Evolutionary conservation across 2,888 invertebrate genomes (phyloP).

Genomic region (Sacculina carcini): DNA sequence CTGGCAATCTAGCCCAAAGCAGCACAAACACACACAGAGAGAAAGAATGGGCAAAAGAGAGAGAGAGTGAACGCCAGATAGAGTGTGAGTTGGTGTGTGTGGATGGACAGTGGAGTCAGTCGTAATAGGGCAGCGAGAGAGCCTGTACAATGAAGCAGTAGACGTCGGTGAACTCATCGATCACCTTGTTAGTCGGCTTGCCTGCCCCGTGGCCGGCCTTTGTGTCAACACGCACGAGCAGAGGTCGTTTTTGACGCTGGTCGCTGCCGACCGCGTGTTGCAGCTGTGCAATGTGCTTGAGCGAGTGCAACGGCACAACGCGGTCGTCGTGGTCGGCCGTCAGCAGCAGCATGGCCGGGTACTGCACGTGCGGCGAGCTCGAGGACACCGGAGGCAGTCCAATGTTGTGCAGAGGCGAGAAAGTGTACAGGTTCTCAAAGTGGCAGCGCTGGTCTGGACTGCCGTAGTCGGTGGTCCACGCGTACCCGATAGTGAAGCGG

Average conservation of each 20-base stretch:
- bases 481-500: constrained; percentile 90
- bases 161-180: constrained; percentile 76
- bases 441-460: constrained; percentile 60
- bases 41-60: too few species aligned
- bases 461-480: constrained; percentile 91
- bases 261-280: constrained; percentile 41
- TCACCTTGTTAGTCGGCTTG: constrained; percentile 81
- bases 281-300: constrained; percentile 75
- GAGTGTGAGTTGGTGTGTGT: too few species aligned
- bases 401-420: constrained; percentile 86
- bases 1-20: too few species aligned
- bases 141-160: constrained; percentile 52
- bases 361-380: constrained; percentile 27
- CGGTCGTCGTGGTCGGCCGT: constrained; percentile 98
- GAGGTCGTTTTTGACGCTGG: constrained; percentile 40
- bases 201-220: constrained; percentile 93
- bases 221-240: constrained; percentile 69
- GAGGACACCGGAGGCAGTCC: constrained; percentile 27
- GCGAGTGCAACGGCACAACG: constrained; percentile 86
- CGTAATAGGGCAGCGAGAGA: too few species aligned
- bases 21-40: too few species aligned
- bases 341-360: constrained; percentile 67
- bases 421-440: constrained; percentile 55
- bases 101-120: too few species aligned
- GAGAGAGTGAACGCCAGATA: too few species aligned